Evolutionary conservation across 2,888 invertebrate species (phyloP).

Genomic region (Cheilosia grossa): DNA sequence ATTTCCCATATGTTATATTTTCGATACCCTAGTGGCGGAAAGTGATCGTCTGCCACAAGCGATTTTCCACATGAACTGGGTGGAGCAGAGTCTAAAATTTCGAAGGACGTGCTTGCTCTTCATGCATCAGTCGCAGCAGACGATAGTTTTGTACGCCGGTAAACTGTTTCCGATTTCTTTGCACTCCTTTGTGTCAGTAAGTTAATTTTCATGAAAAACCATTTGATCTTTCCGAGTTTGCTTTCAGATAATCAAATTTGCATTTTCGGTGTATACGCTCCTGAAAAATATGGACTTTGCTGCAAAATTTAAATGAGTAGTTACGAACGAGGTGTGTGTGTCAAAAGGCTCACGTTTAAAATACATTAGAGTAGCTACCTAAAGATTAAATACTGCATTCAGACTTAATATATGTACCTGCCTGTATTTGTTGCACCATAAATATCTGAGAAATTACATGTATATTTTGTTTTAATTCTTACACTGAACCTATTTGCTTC

Average conservation of each 20-base stretch:
- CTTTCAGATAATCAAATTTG: conserved; percentile 78
- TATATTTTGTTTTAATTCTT: too few species aligned
- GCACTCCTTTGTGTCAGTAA: conserved; percentile 78
- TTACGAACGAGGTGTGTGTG: too few species aligned
- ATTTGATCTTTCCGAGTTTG: not conserved
- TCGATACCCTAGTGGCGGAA: conserved; percentile 77
- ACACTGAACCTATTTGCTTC: too few species aligned
- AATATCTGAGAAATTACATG: too few species aligned
- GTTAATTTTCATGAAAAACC: not conserved
- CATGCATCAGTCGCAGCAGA: conserved; percentile 77
- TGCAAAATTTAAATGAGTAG: too few species aligned
- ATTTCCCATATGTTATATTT: conserved; percentile 78
- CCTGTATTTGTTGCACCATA: too few species aligned
- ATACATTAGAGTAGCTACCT: too few species aligned
- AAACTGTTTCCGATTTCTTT: conserved; percentile 78
- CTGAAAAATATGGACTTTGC: conserved; percentile 78
- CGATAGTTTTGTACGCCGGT: conserved; percentile 77
- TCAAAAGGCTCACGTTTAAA: too few species aligned
- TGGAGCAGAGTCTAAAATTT: conserved; percentile 75
- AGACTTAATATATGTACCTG: too few species aligned
- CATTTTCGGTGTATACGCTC: conserved; percentile 78
- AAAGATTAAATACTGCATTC: too few species aligned
- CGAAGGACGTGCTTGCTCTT: conserved; percentile 76
- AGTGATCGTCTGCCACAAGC: conserved; percentile 76
- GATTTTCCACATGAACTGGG: conserved; percentile 79